Evolutionary conservation across 2,113 vertebrate species (phyloP).

Genomic region (Variabilichromis moorii): DNA sequence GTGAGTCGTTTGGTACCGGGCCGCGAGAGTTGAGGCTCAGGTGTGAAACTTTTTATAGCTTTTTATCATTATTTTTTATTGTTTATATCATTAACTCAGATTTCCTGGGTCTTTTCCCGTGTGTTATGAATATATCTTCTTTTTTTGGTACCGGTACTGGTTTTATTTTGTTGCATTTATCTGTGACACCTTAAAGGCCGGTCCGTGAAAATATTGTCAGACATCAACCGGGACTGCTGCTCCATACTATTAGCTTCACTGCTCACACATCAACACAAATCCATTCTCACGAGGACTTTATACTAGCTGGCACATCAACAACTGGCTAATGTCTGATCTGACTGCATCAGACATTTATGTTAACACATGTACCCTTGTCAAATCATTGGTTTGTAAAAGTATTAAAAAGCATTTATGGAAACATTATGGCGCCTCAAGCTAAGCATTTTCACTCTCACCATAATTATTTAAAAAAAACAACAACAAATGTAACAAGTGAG

Average conservation of each 20-base stretch:
- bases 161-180: neutral
- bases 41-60: neutral
- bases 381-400: neutral
- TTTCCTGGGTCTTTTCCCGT: neutral
- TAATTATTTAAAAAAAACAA: accelerated
- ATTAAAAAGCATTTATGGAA: neutral
- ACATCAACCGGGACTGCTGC: neutral
- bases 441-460: neutral
- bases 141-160: neutral
- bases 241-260: neutral
- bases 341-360: neutral
- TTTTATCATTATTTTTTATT: neutral
- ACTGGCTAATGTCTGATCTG: neutral
- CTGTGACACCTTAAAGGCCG: neutral
- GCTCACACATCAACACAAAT: neutral
- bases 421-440: neutral
- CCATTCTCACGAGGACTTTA: neutral
- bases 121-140: neutral
- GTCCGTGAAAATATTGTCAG: neutral
- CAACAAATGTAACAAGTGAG: neutral
- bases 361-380: neutral
- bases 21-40: neutral
- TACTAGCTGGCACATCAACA: neutral
- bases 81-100: neutral
- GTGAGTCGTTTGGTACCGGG: neutral